A percentile compares a stretch with the other conserved stretches of the same genome.
These are phyloP conservation scores for Petrocephalus microphthalmus DNA, from an alignment of 2,113 vertebrate genomes.

Conservation along the genomic window DNA sequence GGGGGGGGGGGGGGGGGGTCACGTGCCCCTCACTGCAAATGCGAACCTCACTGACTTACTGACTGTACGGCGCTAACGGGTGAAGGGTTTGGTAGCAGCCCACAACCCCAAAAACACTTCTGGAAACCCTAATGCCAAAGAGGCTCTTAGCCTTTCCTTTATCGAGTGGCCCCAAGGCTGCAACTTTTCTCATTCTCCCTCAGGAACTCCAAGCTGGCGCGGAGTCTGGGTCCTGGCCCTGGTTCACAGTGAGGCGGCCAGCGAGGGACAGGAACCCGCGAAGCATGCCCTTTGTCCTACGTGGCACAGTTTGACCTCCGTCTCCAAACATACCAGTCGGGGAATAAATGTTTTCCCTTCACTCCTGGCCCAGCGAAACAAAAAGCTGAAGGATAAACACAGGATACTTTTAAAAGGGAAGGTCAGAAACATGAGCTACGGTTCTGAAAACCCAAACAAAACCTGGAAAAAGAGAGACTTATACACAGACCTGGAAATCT, in stretches of 20 bases:
- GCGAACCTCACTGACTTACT: background rate
- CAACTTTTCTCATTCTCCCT: background rate
- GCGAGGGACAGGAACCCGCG: background rate
- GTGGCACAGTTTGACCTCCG: background rate
- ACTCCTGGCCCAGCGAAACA: background rate
- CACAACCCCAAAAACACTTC: background rate
- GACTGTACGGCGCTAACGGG: background rate
- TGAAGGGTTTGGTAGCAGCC: background rate
- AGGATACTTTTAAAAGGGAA: background rate
- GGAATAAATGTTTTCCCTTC: background rate
- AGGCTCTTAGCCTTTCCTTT: background rate
- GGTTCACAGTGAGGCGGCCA: background rate
- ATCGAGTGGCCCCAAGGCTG: background rate
- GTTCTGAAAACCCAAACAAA: background rate
- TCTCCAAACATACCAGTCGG: background rate
- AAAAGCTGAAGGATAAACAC: constrained; percentile 3
- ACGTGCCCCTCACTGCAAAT: background rate
- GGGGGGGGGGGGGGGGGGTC: constrained; percentile 1
- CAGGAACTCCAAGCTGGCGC: background rate
- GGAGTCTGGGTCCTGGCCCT: background rate
- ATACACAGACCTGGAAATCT: background rate
- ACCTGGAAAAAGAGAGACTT: background rate
- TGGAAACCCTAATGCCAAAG: background rate
- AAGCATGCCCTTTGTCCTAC: background rate
- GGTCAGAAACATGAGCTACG: background rate